phyloP scores from a whole-genome alignment of 2,888 invertebrate genomes.

The Lagria hirta region DNA sequence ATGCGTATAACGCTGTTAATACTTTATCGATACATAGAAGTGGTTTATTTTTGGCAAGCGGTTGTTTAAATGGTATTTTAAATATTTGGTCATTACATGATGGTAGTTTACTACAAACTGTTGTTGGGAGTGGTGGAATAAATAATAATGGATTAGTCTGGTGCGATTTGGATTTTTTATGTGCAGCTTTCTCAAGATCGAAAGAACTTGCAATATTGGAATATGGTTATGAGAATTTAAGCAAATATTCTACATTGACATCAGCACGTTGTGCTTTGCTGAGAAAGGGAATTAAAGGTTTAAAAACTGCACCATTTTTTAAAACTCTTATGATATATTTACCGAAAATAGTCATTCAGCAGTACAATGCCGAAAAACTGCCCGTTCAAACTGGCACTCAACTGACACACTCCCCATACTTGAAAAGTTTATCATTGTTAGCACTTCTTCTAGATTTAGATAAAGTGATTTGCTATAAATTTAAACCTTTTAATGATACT shows the following conservation, averaged over 20 bases:
- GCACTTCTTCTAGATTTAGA: constrained; percentile 60
- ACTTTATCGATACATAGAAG: constrained; percentile 56
- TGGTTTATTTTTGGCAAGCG: constrained; percentile 60
- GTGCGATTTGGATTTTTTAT: constrained; percentile 55
- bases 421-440: constrained; percentile 60
- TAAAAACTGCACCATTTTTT: constrained; percentile 60
- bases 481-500: constrained; percentile 55
- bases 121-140: constrained; percentile 57
- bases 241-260: constrained; percentile 55
- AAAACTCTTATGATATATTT: constrained; percentile 54
- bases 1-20: constrained; percentile 58
- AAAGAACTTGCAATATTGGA: constrained; percentile 58
- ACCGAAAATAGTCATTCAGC: constrained; percentile 57
- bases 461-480: constrained; percentile 56
- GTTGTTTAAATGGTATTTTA: constrained; percentile 57
- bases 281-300: constrained; percentile 57
- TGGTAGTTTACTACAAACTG: constrained; percentile 59
- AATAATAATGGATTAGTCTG: constrained; percentile 56
- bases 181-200: constrained; percentile 58
- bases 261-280: constrained; percentile 57
- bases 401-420: constrained; percentile 60
- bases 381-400: constrained; percentile 61
- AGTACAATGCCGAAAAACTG: constrained; percentile 61
- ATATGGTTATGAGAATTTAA: constrained; percentile 53
- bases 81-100: constrained; percentile 65